These are phyloP conservation scores for Leptinotarsa juncta DNA, from an alignment of 2,888 invertebrate genomes.

Conservation along the genomic window DNA sequence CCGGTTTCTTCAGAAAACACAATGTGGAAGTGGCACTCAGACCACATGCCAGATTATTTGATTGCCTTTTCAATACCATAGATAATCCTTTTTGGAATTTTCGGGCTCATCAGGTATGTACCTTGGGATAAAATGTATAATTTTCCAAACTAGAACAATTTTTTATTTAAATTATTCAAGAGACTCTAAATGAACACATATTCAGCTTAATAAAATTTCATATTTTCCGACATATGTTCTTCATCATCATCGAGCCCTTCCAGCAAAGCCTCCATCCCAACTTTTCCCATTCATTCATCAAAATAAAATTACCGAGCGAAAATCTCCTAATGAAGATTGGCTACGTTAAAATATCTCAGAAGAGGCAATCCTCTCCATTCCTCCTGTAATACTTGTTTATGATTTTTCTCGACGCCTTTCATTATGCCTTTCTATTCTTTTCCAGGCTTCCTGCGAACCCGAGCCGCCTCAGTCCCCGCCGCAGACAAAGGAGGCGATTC, in stretches of 20 bases:
- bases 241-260: background rate
- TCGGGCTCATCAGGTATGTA: too few relatives aligned
- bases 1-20: too few relatives aligned
- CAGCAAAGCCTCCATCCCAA: conserved; percentile 21
- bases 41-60: too few relatives aligned
- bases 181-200: too few relatives aligned
- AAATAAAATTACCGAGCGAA: conserved; percentile 36
- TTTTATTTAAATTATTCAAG: too few relatives aligned
- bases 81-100: too few relatives aligned
- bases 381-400: conserved; percentile 34
- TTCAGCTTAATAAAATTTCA: too few relatives aligned
- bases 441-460: conserved; percentile 71
- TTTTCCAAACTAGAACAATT: too few relatives aligned
- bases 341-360: conserved; percentile 31
- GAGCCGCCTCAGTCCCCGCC: conserved; percentile 52
- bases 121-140: too few relatives aligned
- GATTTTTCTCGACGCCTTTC: conserved; percentile 28
- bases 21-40: too few relatives aligned
- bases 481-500: conserved; percentile 59
- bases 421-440: conserved; percentile 37
- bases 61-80: too few relatives aligned
- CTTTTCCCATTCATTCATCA: conserved; percentile 26
- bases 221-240: background rate
- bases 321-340: conserved; percentile 38
- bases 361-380: conserved; percentile 28